phyloP scores from a whole-genome alignment of 2,797 vertebrate species.

The Hydrolagus colliei region DNA sequence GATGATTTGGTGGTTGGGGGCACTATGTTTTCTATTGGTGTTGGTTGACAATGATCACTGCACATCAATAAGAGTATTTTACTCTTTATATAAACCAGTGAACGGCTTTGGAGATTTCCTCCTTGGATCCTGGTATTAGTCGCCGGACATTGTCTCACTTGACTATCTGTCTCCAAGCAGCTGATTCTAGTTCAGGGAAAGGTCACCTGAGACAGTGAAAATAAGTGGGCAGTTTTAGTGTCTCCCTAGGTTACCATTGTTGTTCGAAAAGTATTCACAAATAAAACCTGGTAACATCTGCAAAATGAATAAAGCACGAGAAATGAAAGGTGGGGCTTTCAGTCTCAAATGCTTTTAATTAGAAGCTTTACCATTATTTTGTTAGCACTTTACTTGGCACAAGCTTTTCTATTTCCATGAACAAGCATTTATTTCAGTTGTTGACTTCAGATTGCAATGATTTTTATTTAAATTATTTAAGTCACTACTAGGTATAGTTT shows the following conservation, averaged over 20 bases:
- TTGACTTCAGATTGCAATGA: background rate
- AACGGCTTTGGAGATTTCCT: background rate
- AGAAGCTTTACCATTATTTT: background rate
- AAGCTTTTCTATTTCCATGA: background rate
- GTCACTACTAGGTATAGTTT: background rate
- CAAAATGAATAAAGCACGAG: background rate
- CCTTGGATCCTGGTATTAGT: constrained; percentile 18
- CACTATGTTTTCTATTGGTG: background rate
- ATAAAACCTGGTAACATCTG: constrained; percentile 8
- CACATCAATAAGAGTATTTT: background rate
- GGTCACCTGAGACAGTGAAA: background rate
- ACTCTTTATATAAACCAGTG: background rate
- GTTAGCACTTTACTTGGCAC: background rate
- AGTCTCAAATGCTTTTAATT: background rate
- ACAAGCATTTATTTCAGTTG: background rate
- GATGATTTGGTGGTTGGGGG: background rate
- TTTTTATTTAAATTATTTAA: too few relatives aligned
- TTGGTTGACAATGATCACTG: background rate
- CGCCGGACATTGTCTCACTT: background rate
- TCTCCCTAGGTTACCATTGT: constrained; percentile 13
- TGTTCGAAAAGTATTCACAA: background rate
- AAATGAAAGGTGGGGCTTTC: background rate
- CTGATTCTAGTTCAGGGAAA: background rate
- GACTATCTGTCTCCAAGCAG: background rate
- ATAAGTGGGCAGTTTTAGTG: background rate